Percentiles rank a stretch among this genome's conserved stretches.
Evolutionary conservation across 35 echinoderm and acorn worm species (phyloP).

Genomic region (Ptychodera flava): DNA sequence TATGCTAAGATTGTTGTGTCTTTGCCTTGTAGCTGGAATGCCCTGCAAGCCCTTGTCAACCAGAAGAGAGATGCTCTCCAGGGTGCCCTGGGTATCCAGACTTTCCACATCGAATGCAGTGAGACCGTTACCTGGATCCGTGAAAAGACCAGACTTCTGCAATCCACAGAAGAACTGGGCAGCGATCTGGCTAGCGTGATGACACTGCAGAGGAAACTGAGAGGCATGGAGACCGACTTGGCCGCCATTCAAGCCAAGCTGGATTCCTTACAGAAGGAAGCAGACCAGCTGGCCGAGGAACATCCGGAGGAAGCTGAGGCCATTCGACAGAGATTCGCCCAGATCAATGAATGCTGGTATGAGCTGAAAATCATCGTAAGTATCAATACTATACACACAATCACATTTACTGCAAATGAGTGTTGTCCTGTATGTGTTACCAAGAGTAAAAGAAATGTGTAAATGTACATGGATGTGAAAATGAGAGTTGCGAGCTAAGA

Average conservation of each 20-base stretch:
- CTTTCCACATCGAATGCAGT: constrained; percentile 96
- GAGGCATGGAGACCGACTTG: constrained; percentile 95
- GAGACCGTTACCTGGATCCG: constrained; percentile 94
- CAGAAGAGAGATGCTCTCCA: constrained; percentile 74
- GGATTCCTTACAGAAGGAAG: constrained; percentile 80
- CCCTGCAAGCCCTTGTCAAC: constrained; percentile 61
- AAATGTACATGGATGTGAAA: too few relatives aligned
- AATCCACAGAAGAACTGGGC: constrained; percentile 94
- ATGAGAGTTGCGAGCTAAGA: too few relatives aligned
- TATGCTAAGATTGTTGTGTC: too few relatives aligned
- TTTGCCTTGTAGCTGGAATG: constrained; percentile 55
- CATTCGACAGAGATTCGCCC: constrained; percentile 50
- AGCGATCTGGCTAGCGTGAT: constrained; percentile 92
- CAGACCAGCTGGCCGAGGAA: constrained; percentile 77
- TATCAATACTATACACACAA: too few relatives aligned
- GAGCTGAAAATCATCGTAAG: constrained; percentile 94
- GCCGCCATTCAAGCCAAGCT: constrained; percentile 97
- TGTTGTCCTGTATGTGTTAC: too few relatives aligned
- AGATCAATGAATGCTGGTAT: constrained; percentile 86
- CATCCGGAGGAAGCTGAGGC: constrained; percentile 93
- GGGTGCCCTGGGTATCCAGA: constrained; percentile 77
- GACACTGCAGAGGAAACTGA: constrained; percentile 79
- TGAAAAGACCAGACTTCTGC: constrained; percentile 87
- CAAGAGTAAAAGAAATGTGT: too few relatives aligned
- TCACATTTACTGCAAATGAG: too few relatives aligned